Percentiles rank a stretch among this genome's conserved stretches.
Conservation (phyloP, 2,888 invertebrate species). For the Eudemis profundana region DNA sequence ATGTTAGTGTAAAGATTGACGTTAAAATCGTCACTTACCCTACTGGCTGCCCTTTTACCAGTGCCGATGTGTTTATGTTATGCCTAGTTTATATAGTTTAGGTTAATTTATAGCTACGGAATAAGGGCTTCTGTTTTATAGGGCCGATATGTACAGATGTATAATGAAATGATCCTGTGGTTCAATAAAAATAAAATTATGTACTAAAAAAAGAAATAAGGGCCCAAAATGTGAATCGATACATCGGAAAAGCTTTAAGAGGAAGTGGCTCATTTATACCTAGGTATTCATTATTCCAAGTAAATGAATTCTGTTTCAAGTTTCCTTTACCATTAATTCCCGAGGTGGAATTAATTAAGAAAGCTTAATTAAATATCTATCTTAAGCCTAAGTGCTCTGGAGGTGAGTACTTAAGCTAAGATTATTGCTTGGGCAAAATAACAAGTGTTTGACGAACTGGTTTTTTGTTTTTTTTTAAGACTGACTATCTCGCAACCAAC, state of each 20-base stretch:
- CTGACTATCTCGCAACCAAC: too few species aligned
- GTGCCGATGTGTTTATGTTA: too few species aligned
- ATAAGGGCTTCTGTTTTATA: too few species aligned
- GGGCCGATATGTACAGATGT: too few species aligned
- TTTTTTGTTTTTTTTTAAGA: background rate
- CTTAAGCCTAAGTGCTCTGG: constrained; percentile 13
- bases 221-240: background rate
- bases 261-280: background rate
- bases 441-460: background rate
- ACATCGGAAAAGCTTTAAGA: background rate
- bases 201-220: too few species aligned
- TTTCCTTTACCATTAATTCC: constrained; percentile 1
- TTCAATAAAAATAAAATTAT: too few species aligned
- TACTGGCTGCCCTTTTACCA: too few species aligned
- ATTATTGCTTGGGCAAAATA: constrained; percentile 16
- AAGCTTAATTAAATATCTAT: constrained; percentile 15
- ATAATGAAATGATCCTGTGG: too few species aligned
- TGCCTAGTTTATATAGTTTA: too few species aligned
- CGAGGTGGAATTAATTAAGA: constrained; percentile 14
- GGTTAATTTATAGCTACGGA: too few species aligned
- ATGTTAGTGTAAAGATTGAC: too few species aligned
- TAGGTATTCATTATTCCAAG: background rate
- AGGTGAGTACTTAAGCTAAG: constrained; percentile 15
- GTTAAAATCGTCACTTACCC: too few species aligned
- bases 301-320: constrained; percentile 10